These are phyloP conservation scores for Drosophila sulfurigaster DNA, from an alignment of 1,140 invertebrate genomes.

Conservation along the genomic window DNA sequence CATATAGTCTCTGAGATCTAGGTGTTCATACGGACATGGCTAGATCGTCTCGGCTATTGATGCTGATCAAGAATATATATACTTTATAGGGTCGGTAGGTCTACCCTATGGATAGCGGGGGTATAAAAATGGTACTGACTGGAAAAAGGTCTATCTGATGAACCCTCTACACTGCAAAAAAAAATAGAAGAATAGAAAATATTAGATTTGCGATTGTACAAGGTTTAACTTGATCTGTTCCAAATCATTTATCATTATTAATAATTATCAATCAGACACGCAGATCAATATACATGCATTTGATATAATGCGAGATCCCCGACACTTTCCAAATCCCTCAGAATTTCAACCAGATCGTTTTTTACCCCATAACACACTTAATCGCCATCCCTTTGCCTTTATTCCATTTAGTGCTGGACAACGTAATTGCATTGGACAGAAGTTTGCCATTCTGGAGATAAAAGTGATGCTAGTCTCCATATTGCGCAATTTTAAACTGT, in stretches of 20 bases:
- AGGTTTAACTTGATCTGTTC: no score
- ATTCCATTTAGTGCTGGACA: slow-evolving; percentile 87
- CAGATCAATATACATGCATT: slow-evolving; percentile 85
- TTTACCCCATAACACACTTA: slow-evolving; percentile 86
- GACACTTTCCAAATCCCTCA: slow-evolving; percentile 89
- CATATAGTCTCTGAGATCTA: no score
- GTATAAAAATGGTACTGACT: no score
- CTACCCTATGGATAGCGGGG: no score
- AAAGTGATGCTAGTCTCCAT: slow-evolving; percentile 84
- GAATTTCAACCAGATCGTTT: slow-evolving; percentile 93
- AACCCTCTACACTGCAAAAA: no score
- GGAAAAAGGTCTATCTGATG: no score
- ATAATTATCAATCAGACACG: slow-evolving; percentile 35
- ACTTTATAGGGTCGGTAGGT: no score
- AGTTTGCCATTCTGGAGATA: slow-evolving; percentile 85
- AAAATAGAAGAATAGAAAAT: no score
- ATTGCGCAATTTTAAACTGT: slow-evolving; percentile 71
- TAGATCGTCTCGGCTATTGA: no score
- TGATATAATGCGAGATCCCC: slow-evolving; percentile 87
- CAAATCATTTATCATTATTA: neutral
- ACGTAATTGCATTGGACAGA: slow-evolving; percentile 81
- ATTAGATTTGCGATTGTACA: no score
- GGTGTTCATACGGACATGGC: no score
- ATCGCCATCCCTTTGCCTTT: slow-evolving; percentile 86
- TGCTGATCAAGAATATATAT: no score